phyloP scores from a whole-genome alignment of 2,113 vertebrate species.

The Leuciscus idus region DNA sequence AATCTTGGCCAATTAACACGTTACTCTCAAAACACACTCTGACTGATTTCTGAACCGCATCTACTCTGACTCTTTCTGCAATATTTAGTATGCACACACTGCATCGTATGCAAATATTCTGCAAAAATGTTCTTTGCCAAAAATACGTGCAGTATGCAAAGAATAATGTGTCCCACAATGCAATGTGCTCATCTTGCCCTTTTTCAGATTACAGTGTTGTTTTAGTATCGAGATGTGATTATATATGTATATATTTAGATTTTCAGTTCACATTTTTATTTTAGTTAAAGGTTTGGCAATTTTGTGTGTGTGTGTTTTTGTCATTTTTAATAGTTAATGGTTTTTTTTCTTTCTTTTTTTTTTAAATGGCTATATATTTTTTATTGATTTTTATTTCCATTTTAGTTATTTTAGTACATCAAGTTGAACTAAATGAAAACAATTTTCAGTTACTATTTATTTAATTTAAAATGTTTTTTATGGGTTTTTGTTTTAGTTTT shows the following conservation, averaged over 20 bases:
- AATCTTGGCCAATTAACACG: neutral
- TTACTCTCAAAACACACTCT: neutral
- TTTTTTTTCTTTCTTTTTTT: neutral
- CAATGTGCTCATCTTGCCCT: neutral
- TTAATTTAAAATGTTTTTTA: too few relatives aligned
- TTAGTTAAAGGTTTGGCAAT: neutral
- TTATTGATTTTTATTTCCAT: neutral
- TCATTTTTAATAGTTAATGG: neutral
- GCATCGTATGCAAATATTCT: neutral
- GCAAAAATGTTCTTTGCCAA: neutral
- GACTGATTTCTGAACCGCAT: neutral
- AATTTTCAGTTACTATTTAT: too few relatives aligned
- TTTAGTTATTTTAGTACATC: neutral
- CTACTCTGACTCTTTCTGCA: neutral
- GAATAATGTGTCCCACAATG: neutral
- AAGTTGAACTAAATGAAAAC: neutral
- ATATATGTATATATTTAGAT: neutral
- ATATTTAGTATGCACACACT: neutral
- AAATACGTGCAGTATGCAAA: too few relatives aligned
- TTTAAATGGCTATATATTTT: neutral
- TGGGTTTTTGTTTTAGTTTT: too few relatives aligned
- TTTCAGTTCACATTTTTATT: neutral
- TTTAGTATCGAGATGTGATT: neutral
- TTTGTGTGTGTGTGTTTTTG: neutral
- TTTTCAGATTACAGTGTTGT: neutral